Percentiles rank a stretch among this genome's conserved stretches.
These are phyloP conservation scores for Thalassophryne amazonica DNA, from an alignment of 2,797 vertebrate species.

Conservation along the genomic window DNA sequence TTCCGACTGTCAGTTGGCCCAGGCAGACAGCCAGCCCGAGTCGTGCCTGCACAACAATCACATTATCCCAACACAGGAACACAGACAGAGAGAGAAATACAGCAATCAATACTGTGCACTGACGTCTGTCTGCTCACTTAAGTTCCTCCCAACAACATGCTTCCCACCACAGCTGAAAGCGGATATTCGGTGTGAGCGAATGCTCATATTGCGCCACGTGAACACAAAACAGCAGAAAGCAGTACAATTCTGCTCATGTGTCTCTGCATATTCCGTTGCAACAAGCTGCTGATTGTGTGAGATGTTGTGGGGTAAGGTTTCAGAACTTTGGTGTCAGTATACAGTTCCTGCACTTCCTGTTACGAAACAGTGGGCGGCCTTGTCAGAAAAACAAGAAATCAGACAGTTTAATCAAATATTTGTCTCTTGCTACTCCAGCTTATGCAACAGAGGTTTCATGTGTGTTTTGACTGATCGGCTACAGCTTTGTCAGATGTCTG, in stretches of 20 bases:
- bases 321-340: neutral
- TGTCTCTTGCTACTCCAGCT: conserved; percentile 18
- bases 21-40: conserved; percentile 50
- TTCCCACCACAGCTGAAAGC: conserved; percentile 61
- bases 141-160: conserved; percentile 62
- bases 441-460: conserved; percentile 39
- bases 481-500: conserved; percentile 49
- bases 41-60: conserved; percentile 69
- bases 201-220: conserved; percentile 19
- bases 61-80: conserved; percentile 69
- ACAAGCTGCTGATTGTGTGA: conserved; percentile 11
- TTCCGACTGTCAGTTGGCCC: conserved; percentile 59
- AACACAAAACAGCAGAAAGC: conserved; percentile 2
- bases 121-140: conserved; percentile 69
- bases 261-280: conserved; percentile 3
- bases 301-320: conserved; percentile 30
- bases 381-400: conserved; percentile 37
- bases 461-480: conserved; percentile 35
- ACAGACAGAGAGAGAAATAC: conserved; percentile 64
- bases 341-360: conserved; percentile 22
- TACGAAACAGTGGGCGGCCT: conserved; percentile 19
- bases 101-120: conserved; percentile 65
- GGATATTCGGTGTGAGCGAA: conserved; percentile 48
- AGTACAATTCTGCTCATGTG: conserved; percentile 6
- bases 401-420: conserved; percentile 44